Evolutionary conservation across 2,797 vertebrate genomes (phyloP).

Genomic region (Parauchenoglanis punctatus): DNA sequence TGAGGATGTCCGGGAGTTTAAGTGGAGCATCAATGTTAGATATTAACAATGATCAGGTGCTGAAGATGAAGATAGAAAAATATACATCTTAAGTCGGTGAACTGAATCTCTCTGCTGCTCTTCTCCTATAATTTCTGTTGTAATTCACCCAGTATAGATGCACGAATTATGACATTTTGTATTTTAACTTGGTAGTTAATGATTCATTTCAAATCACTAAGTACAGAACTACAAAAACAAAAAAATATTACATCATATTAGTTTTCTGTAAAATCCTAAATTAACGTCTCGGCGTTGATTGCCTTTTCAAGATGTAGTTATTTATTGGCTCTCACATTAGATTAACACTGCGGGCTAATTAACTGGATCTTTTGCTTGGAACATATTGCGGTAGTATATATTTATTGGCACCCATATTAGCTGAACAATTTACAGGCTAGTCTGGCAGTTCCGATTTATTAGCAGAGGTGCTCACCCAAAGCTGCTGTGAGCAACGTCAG

Average conservation of each 20-base stretch:
- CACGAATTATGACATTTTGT: not conserved
- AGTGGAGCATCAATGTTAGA: not conserved
- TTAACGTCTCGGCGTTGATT: slow-evolving; percentile 22
- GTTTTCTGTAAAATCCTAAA: not conserved
- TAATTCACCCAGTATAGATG: not conserved
- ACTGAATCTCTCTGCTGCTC: not conserved
- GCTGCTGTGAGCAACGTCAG: slow-evolving; percentile 55
- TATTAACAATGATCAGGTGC: not conserved
- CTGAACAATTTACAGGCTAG: slow-evolving; percentile 23
- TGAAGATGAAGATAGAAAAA: not conserved
- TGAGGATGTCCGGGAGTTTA: not conserved
- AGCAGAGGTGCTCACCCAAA: slow-evolving; percentile 54
- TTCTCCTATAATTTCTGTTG: not conserved
- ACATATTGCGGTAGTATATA: slow-evolving; percentile 31
- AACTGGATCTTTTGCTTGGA: slow-evolving; percentile 19
- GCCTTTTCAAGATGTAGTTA: slow-evolving; percentile 8
- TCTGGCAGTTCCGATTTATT: slow-evolving; percentile 58
- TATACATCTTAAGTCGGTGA: not conserved
- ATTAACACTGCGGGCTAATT: slow-evolving; percentile 6
- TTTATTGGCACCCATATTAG: slow-evolving; percentile 41
- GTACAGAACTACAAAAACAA: not conserved
- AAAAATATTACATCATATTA: not conserved
- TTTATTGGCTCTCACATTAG: slow-evolving; percentile 11
- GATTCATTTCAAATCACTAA: not conserved
- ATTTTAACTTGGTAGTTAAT: not conserved